Base-by-base conservation (phyloP, 2,888 invertebrate genomes). In the Celastrina argiolus region DNA sequence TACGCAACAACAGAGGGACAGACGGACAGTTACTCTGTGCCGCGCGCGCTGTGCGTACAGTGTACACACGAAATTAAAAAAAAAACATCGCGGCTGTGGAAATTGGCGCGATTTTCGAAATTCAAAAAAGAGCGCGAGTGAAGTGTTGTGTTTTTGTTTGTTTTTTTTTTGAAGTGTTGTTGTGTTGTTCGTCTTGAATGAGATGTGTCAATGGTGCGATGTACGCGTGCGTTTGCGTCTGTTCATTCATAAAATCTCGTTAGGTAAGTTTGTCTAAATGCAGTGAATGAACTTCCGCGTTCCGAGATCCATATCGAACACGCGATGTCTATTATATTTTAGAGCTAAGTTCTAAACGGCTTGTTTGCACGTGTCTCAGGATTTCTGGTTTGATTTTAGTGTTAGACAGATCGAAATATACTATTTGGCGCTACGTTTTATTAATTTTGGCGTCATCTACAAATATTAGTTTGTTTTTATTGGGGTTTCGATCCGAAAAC, bases 1-100 rank as follows among this genome's bases (percentile, higher is more conserved):
- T 89, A 87, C 88, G 88, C 86, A 87, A 88, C 79, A 79, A 76
- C 80, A 81, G 81, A 79, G 82, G 77, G 80, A 81, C 83, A 82
- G 76, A 82, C 82, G 76, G 80, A 79, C 82, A 76, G 75, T 73
- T 74, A 73, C 70, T 74, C 73, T 74, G 74, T 74, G 72, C 81
- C 80, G 78, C 51, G 75, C 81, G 76, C 78, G 73, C 81, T 79
- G 78, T 79, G 80, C 80, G 77, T 74, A 73, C 74, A 76, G 80
- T 80, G 77, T 74, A 73, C 74, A 76, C 74, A 75, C 74, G 73
- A 75, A 78, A 75, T 74, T 74, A 75, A 74, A 74, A 75, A 74
- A 76, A 74, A 73, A 74, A 74, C 67, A 72, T 71, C 68, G 74
- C 67, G 67, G 22, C 3, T 74, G 74, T 77, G 76, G 76, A 70